phyloP scores from a whole-genome alignment of 2,113 vertebrate species.

The Podocnemis expansa region DNA sequence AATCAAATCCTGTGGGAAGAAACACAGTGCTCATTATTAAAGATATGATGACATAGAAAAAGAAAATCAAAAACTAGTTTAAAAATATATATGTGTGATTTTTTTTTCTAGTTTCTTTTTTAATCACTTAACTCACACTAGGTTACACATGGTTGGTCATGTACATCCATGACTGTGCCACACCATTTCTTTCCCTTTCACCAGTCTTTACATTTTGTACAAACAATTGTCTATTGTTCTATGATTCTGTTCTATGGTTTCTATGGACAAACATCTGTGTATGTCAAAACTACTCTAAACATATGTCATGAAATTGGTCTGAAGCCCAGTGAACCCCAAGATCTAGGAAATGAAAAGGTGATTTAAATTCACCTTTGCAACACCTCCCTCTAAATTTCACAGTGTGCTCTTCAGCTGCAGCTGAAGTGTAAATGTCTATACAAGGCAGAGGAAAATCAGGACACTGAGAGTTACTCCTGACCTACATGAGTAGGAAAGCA shows the following conservation, averaged over 20 bases:
- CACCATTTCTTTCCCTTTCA: not conserved
- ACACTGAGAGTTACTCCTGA: not conserved
- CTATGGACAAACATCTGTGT: not conserved
- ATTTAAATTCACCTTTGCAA: not conserved
- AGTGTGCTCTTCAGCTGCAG: not conserved
- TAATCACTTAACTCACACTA: not conserved
- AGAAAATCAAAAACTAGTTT: not conserved
- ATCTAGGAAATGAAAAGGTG: not conserved
- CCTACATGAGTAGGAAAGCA: not conserved
- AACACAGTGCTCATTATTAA: conserved; percentile 12
- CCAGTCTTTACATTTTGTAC: not conserved
- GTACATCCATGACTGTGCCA: not conserved
- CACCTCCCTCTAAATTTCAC: not conserved
- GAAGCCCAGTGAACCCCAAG: not conserved
- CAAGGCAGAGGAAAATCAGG: not conserved
- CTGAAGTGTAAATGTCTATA: not conserved
- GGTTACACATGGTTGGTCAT: not conserved
- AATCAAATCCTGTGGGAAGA: conserved; percentile 70
- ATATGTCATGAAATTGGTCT: not conserved
- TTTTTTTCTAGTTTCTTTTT: not conserved
- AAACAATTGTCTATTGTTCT: not conserved
- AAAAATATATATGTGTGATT: not conserved
- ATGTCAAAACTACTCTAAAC: not conserved
- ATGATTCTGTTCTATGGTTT: not conserved
- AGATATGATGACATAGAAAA: not conserved